Evolutionary conservation across 2,797 vertebrate genomes (phyloP).

Genomic region (Gambusia yucatana): DNA sequence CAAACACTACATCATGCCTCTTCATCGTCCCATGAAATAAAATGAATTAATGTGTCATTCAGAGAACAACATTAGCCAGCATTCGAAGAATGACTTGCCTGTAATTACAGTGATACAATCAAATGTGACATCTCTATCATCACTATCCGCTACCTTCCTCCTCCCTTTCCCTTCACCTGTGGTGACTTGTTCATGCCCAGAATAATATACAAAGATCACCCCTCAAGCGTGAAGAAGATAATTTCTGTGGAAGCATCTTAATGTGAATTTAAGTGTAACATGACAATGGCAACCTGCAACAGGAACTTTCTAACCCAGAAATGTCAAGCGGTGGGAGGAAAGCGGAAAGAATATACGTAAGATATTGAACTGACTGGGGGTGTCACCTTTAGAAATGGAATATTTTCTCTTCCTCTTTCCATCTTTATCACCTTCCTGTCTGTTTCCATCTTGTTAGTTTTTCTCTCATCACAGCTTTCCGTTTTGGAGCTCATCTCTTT

Average conservation of each 20-base stretch:
- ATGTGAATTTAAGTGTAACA: constrained; percentile 78
- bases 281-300: constrained; percentile 64
- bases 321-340: constrained; percentile 72
- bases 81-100: constrained; percentile 45
- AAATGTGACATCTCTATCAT: constrained; percentile 74
- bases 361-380: constrained; percentile 63
- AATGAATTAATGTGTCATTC: constrained; percentile 53
- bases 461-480: background rate
- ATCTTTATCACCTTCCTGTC: constrained; percentile 28
- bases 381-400: constrained; percentile 61
- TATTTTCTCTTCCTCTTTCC: constrained; percentile 40
- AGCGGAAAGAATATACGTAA: constrained; percentile 62
- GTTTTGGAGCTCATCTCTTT: constrained; percentile 20
- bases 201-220: constrained; percentile 64
- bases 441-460: constrained; percentile 30
- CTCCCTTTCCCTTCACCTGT: constrained; percentile 63
- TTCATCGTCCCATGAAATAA: constrained; percentile 51
- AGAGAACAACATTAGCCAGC: constrained; percentile 51
- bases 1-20: constrained; percentile 40
- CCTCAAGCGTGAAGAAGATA: constrained; percentile 57
- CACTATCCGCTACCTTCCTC: constrained; percentile 27
- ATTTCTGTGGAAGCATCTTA: constrained; percentile 66
- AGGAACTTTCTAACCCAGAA: constrained; percentile 75
- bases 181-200: constrained; percentile 55
- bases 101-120: constrained; percentile 72